Evolutionary conservation across 2,888 invertebrate genomes (phyloP), one percentile per base, ranked within the genome.

Genomic region (Drosophila ochracea): DNA sequence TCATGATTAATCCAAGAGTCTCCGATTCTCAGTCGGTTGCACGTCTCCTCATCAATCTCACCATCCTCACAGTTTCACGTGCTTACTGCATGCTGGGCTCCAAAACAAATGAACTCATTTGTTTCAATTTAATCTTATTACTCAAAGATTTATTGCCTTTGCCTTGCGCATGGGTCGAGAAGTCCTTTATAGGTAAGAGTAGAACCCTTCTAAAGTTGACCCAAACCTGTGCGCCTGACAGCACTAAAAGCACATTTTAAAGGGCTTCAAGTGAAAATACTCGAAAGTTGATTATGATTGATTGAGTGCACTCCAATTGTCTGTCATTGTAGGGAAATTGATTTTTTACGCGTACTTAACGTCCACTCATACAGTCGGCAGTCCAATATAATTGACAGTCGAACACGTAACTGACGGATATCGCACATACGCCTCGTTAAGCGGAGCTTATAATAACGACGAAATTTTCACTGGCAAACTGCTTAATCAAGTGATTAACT

Each of bases 51-150:
- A 70, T 59, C 59, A 63, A 63, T 73, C 55, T 63, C 19, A 41
- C n/a, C 53, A 49, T 37, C 33, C 49, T 69, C 21, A 4, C 53
- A 28, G 49, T 54, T 59, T 49, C 64, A 59, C 69, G 50, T 57
- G 49, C 19, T 47, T 21, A 47, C 28, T 58, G 54, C 49, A 53
- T 52, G 65, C 60, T 63, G 73, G 77, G 68, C 54, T 21, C 16
- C 9, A 66, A 49, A 65, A 71, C 75, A 84, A 87, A 87, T 84
- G 84, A 82, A 82, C 84, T 84, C 84, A 84, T 84, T 84, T 84
- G 84, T 87, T 84, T 84, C 76, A 84, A 84, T 84, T 84, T 87
- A 82, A 84, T 84, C 87, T 72, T 82, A 82, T 87, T 80, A 84
- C 73, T 61, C 67, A 67, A 78, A 84, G 86, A 84, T 84, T 84